Evolutionary conservation across 2,888 invertebrate species (phyloP).

Genomic region (Drosophila monieri): DNA sequence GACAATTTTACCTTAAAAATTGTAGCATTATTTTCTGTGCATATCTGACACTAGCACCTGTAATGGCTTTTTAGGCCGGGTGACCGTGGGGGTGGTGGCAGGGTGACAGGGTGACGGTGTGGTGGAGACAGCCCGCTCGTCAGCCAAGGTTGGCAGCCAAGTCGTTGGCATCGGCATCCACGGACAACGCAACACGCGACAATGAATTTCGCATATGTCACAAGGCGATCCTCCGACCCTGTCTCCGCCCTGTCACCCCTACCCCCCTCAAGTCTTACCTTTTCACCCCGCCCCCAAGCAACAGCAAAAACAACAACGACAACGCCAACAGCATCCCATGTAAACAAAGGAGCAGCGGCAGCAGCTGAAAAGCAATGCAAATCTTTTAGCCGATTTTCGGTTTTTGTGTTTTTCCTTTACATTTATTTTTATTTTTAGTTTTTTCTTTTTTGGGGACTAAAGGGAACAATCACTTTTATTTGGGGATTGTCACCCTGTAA

Average conservation of each 20-base stretch:
- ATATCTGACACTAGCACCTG: slow-evolving; percentile 32
- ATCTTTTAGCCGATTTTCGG: slow-evolving; percentile 49
- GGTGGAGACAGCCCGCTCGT: slow-evolving; percentile 39
- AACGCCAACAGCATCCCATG: slow-evolving; percentile 51
- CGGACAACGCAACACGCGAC: slow-evolving; percentile 73
- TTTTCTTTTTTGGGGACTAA: slow-evolving; percentile 42
- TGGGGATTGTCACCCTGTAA: slow-evolving; percentile 68
- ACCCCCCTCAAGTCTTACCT: background rate
- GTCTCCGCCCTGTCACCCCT: background rate
- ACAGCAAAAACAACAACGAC: slow-evolving; percentile 26
- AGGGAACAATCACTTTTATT: slow-evolving; percentile 74
- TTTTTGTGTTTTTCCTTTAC: slow-evolving; percentile 32
- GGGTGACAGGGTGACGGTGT: slow-evolving; percentile 19
- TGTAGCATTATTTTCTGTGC: background rate
- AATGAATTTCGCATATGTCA: slow-evolving; percentile 81
- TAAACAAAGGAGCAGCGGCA: slow-evolving; percentile 58
- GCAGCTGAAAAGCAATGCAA: slow-evolving; percentile 67
- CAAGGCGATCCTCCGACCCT: slow-evolving; percentile 47
- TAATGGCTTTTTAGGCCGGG: slow-evolving; percentile 14
- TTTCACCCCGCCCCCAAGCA: slow-evolving; percentile 15
- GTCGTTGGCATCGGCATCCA: slow-evolving; percentile 61
- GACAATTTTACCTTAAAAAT: background rate
- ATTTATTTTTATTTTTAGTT: slow-evolving; percentile 25
- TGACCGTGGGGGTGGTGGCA: slow-evolving; percentile 47
- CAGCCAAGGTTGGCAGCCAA: slow-evolving; percentile 70